Base-by-base conservation (phyloP, 2,113 vertebrate genomes). In the Pardalotus punctatus region DNA sequence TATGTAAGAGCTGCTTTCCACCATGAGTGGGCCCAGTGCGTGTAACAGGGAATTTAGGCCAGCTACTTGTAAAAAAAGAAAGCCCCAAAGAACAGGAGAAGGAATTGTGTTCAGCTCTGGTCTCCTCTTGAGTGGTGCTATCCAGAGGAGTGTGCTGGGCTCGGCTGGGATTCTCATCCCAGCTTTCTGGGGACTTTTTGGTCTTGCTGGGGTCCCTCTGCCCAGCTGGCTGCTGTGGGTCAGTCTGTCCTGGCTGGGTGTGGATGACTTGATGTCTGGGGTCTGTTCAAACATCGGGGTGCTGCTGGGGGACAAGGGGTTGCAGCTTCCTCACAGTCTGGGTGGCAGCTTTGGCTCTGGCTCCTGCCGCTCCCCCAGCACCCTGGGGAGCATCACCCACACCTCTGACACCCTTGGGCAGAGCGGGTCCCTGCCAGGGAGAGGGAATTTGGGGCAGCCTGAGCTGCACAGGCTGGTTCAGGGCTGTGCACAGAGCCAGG, bases 41-140 rank as follows among this genome's bases (percentile, higher is more conserved):
- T 17, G 57, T 33, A 18, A 65, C 23, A 18, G 69, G 45, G 90
- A 96, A 96, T 96, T 85, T 78, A 97, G 92, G 91, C n/a, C 93
- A 93, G 58, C 91, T 87, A 35, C 70, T 74, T 71, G 74, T 42
- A 10, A 61, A 88, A 89, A 74, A 77, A 77, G 69, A 74, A 84
- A 64, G 27, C 24, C 82, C 33, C 66, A 38, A 51, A 60, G 40
- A 86, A 22, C 27, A 64, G 72, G 57, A 83, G 71, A 54, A 71
- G 42, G 43, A 74, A 40, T 21, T 93, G 69, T 38, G 51, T 25
- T 86, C 50, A 76, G 45, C 62, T 61, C 61, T 86, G 42, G 10
- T 84, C 23, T 77, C n/a, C 79, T 50, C 10, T 3, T 90, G 64
- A 11, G 40, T 88, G 64, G 20, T 28, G 42, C 43, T 64, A 1